These are phyloP conservation scores for Hydractinia echinata DNA, from an alignment of 30 jellyfish, hydroid and myxozoan species.

Conservation along the genomic window DNA sequence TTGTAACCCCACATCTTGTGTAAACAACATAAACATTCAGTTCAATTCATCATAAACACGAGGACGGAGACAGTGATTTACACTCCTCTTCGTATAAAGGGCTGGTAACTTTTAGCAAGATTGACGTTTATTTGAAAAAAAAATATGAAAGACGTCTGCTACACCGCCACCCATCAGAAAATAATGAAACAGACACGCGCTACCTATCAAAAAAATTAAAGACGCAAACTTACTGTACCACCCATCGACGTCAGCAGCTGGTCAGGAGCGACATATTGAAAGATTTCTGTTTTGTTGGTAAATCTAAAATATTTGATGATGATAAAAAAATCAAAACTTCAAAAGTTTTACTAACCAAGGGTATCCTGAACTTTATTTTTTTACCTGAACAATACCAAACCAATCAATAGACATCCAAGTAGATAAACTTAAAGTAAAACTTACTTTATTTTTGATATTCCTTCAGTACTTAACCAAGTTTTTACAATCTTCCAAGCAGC, in stretches of 20 bases:
- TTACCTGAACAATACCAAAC: background rate
- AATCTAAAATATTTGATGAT: constrained; percentile 42
- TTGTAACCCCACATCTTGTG: too few relatives aligned
- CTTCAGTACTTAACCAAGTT: constrained; percentile 92
- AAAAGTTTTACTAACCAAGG: background rate
- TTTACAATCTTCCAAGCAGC: constrained; percentile 98
- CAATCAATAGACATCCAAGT: too few relatives aligned
- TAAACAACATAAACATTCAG: too few relatives aligned
- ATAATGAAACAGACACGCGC: background rate
- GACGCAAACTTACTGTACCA: constrained; percentile 60
- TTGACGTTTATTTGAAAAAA: too few relatives aligned
- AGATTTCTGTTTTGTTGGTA: constrained; percentile 64
- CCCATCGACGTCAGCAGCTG: constrained; percentile 80
- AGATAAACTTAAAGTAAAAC: background rate
- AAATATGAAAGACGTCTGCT: too few relatives aligned
- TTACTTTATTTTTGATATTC: constrained; percentile 87
- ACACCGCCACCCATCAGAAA: too few relatives aligned
- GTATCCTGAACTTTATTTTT: background rate
- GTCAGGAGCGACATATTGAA: constrained; percentile 64
- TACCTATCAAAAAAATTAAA: too few relatives aligned
- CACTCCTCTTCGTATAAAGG: too few relatives aligned
- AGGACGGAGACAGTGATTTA: too few relatives aligned
- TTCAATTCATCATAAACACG: too few relatives aligned
- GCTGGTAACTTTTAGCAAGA: too few relatives aligned
- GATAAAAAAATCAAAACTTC: background rate